Conservation (phyloP, 2,797 vertebrate species). For the Dermochelys coriacea region DNA sequence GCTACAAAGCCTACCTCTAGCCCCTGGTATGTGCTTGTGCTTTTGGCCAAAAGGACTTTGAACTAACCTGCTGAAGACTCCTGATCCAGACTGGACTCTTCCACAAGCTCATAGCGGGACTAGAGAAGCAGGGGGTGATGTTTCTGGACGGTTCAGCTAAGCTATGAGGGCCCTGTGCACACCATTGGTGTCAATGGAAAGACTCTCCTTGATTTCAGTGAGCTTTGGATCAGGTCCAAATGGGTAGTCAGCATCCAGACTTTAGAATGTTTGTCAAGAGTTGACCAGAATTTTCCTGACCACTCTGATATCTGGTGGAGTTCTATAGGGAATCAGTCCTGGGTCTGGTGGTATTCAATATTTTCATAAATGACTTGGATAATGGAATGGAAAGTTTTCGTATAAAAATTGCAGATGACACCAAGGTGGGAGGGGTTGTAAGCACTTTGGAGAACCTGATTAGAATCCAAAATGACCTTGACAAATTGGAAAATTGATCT, state of each 20-base stretch:
- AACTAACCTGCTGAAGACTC: not conserved
- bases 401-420: not conserved
- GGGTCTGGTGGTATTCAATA: not conserved
- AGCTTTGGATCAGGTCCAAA: not conserved
- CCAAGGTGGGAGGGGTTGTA: not conserved
- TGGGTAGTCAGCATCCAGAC: not conserved
- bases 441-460: not conserved
- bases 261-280: not conserved
- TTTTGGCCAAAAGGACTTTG: not conserved
- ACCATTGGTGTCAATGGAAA: rapidly evolving
- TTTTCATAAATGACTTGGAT: not conserved
- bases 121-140: not conserved
- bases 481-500: not conserved
- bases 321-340: not conserved
- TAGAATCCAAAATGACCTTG: not conserved
- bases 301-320: not conserved
- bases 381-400: not conserved
- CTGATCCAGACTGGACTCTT: not conserved
- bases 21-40: constrained; percentile 24
- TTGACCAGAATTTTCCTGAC: not conserved
- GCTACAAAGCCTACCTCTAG: not conserved
- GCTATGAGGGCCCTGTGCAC: not conserved
- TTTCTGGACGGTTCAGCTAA: rapidly evolving
- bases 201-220: not conserved
- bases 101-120: not conserved